phyloP scores from a whole-genome alignment of 2,888 invertebrate species.

The Rhabditoides inermis region DNA sequence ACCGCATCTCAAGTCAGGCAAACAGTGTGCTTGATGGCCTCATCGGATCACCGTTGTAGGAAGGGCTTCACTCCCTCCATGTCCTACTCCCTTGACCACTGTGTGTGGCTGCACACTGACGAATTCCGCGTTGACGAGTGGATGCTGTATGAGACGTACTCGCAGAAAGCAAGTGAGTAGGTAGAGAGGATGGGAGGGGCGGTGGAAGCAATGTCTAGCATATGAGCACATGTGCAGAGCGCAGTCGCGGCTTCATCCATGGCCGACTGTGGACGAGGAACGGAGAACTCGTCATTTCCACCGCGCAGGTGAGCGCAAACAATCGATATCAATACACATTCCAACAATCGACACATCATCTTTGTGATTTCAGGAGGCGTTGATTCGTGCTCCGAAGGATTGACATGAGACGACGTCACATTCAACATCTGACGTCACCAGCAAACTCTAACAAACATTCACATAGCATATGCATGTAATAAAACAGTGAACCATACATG shows the following conservation, averaged over 20 bases:
- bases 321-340: no score
- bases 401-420: no score
- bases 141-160: conserved; percentile 39
- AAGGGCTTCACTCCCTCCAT: conserved; percentile 35
- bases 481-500: no score
- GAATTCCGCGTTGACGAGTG: conserved; percentile 38
- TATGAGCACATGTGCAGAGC: conserved; percentile 4
- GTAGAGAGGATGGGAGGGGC: conserved; percentile 10
- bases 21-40: no score
- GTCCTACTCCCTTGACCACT: conserved; percentile 38
- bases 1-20: conserved; percentile 22
- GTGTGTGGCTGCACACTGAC: conserved; percentile 35
- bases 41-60: conserved; percentile 3
- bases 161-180: conserved; percentile 28
- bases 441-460: no score
- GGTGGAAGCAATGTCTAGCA: not conserved
- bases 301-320: no score
- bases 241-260: conserved; percentile 32
- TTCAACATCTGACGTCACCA: no score
- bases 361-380: no score
- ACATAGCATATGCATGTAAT: no score
- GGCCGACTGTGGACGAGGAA: conserved; percentile 38
- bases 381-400: no score
- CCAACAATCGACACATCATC: no score
- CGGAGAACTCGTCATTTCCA: conserved; percentile 32